These are phyloP conservation scores for Aurelia sp. DNA, from an alignment of 30 jellyfish, hydroid and myxozoan genomes.

Conservation along the genomic window DNA sequence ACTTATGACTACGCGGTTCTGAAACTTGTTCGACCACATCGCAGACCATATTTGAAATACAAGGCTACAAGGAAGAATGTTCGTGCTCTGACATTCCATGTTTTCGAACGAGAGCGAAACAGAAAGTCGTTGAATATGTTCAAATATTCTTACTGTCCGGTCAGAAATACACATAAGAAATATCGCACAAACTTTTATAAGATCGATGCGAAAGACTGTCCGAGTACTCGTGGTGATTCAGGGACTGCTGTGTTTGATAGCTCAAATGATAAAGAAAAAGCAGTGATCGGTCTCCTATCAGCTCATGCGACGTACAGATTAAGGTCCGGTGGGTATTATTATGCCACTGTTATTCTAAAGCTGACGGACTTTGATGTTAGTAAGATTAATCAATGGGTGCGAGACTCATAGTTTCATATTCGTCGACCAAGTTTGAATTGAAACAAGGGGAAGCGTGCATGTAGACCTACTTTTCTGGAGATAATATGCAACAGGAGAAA, in stretches of 20 bases:
- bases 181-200: background rate
- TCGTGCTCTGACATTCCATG: constrained; percentile 41
- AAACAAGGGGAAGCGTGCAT: too few species aligned
- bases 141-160: constrained; percentile 54
- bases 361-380: constrained; percentile 31
- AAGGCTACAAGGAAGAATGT: constrained; percentile 24
- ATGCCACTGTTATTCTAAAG: constrained; percentile 30
- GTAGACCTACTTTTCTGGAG: too few species aligned
- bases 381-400: constrained; percentile 54
- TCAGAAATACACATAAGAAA: background rate
- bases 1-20: constrained; percentile 64
- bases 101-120: constrained; percentile 4
- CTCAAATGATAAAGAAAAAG: background rate
- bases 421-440: too few species aligned
- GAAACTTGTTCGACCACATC: constrained; percentile 60
- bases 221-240: constrained; percentile 54
- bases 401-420: background rate
- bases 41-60: constrained; percentile 34
- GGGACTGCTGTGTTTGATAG: constrained; percentile 69
- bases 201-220: constrained; percentile 58
- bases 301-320: constrained; percentile 45
- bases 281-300: constrained; percentile 52
- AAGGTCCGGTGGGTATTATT: background rate
- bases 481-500: too few species aligned
- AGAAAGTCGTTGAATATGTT: constrained; percentile 17